Evolutionary conservation across 2,888 invertebrate species (phyloP).

Genomic region (Pseudoips prasinana): DNA sequence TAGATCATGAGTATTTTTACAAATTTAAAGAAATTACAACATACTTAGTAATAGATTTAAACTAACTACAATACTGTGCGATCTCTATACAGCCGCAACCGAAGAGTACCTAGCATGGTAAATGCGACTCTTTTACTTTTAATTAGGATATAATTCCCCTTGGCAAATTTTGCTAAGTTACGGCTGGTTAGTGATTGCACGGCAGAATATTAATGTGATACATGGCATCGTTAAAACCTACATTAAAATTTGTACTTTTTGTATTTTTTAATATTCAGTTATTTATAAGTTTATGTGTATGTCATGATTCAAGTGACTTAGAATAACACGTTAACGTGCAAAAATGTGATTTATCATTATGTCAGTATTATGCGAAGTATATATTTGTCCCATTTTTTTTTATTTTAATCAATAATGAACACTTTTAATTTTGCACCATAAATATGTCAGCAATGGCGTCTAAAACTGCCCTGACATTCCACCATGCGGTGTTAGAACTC

Average conservation of each 20-base stretch:
- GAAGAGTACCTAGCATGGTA: no score
- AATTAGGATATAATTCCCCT: no score
- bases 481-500: no score
- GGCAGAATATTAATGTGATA: conserved; percentile 33
- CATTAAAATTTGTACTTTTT: conserved; percentile 59
- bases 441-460: no score
- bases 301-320: conserved; percentile 28
- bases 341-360: background rate
- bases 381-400: no score
- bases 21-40: conserved; percentile 20
- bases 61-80: conserved; percentile 10
- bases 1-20: conserved; percentile 29
- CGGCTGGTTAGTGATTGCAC: conserved; percentile 1
- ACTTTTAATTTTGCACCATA: no score
- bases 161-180: no score
- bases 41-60: conserved; percentile 25
- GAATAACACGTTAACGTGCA: conserved; percentile 17
- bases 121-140: no score
- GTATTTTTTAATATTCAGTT: conserved; percentile 32
- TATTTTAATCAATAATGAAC: no score
- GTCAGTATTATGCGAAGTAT: no score
- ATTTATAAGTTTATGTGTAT: conserved; percentile 15
- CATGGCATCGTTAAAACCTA: conserved; percentile 61
- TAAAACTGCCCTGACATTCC: no score
- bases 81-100: no score